Evolutionary conservation across 2,797 vertebrate species (phyloP).

Genomic region (Glossophaga mutica): DNA sequence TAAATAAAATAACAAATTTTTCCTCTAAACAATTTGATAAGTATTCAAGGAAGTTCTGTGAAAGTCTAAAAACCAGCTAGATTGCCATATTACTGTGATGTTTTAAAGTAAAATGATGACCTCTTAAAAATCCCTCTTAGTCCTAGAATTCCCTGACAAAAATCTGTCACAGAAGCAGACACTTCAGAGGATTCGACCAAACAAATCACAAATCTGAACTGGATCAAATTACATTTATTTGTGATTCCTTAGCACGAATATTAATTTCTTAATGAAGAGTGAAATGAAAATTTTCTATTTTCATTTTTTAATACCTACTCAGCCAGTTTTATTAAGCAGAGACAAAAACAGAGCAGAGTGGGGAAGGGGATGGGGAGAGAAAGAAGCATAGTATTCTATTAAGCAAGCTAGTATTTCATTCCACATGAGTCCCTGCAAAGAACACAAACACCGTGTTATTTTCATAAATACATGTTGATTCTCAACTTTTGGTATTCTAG

Average conservation of each 20-base stretch:
- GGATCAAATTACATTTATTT: neutral
- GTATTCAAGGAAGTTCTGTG: neutral
- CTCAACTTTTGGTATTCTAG: neutral
- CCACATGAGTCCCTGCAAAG: neutral
- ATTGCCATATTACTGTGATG: neutral
- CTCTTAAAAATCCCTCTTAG: neutral
- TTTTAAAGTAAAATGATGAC: constrained; percentile 7
- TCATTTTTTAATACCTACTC: neutral
- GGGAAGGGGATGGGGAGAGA: neutral
- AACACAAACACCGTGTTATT: neutral
- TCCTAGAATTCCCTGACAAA: neutral
- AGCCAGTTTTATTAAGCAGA: neutral
- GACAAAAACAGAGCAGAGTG: neutral
- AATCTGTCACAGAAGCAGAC: neutral
- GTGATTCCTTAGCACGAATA: neutral
- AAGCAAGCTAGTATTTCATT: neutral
- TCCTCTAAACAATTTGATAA: neutral
- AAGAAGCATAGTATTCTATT: neutral
- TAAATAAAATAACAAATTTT: neutral
- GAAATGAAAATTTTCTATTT: neutral
- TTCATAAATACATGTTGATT: neutral
- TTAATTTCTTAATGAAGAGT: neutral
- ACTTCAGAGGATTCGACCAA: neutral
- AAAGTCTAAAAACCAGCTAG: neutral
- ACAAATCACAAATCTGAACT: neutral